phyloP scores from a whole-genome alignment of 2,113 vertebrate species.

The Salminus brasiliensis region DNA sequence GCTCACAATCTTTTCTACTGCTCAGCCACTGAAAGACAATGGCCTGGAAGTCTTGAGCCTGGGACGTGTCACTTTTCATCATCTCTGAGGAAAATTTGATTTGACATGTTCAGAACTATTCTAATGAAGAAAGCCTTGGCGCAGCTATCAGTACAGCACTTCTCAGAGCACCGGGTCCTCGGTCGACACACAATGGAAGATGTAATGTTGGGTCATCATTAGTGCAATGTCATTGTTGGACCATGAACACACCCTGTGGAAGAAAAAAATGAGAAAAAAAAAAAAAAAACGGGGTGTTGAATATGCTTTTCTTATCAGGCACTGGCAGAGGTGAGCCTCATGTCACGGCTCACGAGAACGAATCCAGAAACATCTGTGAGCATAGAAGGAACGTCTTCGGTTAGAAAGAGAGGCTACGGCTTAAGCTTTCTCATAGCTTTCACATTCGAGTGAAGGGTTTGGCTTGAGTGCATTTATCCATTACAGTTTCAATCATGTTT shows the following conservation, averaged over 20 bases:
- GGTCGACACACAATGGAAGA: not conserved
- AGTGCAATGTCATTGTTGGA: slow-evolving; percentile 43
- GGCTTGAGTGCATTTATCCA: no score
- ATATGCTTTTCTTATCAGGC: slow-evolving; percentile 45
- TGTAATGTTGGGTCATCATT: slow-evolving; percentile 35
- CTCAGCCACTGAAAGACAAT: slow-evolving; percentile 31
- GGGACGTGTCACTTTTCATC: slow-evolving; percentile 43
- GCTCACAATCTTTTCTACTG: slow-evolving; percentile 21
- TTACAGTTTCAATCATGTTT: no score
- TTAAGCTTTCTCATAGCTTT: no score
- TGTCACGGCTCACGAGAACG: slow-evolving; percentile 18
- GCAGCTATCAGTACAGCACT: slow-evolving; percentile 24
- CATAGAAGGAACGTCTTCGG: slow-evolving; percentile 9
- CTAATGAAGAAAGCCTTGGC: slow-evolving; percentile 41
- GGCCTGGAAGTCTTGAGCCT: slow-evolving; percentile 32
- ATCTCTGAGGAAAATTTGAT: slow-evolving; percentile 40
- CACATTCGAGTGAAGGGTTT: no score
- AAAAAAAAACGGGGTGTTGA: slow-evolving; percentile 31
- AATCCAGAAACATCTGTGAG: slow-evolving; percentile 12
- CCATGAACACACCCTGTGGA: slow-evolving; percentile 29
- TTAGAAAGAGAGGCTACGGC: not conserved
- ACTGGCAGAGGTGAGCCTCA: slow-evolving; percentile 24
- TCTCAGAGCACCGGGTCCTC: slow-evolving; percentile 27
- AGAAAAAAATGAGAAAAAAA: no score
- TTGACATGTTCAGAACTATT: slow-evolving; percentile 36